phyloP scores from a whole-genome alignment of 2,797 vertebrate species.

The Peromyscus melanophrys region DNA sequence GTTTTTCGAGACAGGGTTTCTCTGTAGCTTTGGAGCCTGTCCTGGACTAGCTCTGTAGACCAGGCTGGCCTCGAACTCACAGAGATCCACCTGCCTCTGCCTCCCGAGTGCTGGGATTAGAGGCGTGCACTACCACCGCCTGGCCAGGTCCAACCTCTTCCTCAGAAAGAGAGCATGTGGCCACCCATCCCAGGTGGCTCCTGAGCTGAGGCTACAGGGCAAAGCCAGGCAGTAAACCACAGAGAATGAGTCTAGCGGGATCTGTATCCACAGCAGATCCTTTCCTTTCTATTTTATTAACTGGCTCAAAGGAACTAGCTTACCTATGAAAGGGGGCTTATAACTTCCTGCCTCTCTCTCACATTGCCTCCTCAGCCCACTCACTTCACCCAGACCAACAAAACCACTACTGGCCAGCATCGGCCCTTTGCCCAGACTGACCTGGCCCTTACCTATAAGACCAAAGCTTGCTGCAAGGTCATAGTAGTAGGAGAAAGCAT shows the following conservation, averaged over 20 bases:
- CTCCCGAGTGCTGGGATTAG: no score
- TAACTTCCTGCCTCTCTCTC: not conserved
- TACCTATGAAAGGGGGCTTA: not conserved
- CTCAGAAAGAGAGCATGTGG: not conserved
- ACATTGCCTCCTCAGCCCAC: not conserved
- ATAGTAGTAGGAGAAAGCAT: conserved; percentile 97
- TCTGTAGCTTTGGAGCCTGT: no score
- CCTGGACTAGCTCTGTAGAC: no score
- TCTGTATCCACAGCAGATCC: not conserved
- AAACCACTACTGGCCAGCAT: not conserved
- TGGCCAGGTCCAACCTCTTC: not conserved
- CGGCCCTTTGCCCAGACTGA: not conserved
- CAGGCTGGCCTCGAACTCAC: no score
- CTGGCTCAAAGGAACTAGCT: not conserved
- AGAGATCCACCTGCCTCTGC: no score
- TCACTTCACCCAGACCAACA: not conserved
- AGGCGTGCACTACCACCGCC: no score
- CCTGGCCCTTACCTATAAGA: conserved; percentile 91
- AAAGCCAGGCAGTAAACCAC: not conserved
- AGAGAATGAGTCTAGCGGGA: not conserved
- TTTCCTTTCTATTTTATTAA: not conserved
- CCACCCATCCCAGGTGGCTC: not conserved
- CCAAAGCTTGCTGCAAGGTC: conserved; percentile 93
- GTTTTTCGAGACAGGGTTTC: no score
- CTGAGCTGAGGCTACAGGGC: not conserved